A percentile compares a stretch with the other conserved stretches of the same genome.
Evolutionary conservation across 2,113 vertebrate species (phyloP).

Genomic region (Oplegnathus fasciatus): DNA sequence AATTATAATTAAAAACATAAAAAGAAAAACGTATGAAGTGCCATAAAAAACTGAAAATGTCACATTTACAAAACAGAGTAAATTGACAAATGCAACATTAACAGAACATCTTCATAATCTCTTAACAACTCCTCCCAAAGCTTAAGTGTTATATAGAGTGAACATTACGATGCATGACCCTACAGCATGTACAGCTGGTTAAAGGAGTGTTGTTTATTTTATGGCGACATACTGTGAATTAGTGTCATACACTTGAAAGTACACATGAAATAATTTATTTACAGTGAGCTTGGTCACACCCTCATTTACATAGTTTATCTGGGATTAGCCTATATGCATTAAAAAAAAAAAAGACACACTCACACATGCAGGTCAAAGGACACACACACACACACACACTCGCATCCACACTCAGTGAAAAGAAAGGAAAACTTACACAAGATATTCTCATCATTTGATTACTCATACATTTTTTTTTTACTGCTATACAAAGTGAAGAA

Average conservation of each 20-base stretch:
- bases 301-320: conserved; percentile 67
- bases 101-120: background rate
- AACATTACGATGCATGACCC: conserved; percentile 12
- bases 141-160: background rate
- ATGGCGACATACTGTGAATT: conserved; percentile 48
- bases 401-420: conserved; percentile 29
- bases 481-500: conserved; percentile 74
- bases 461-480: conserved; percentile 62
- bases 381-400: conserved; percentile 35
- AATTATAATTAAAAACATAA: conserved; percentile 33
- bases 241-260: conserved; percentile 57
- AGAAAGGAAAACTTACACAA: conserved; percentile 60
- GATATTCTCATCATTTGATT: conserved; percentile 63
- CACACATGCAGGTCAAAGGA: conserved; percentile 39
- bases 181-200: conserved; percentile 4
- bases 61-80: conserved; percentile 7
- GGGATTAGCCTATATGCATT: conserved; percentile 40
- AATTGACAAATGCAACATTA: background rate
- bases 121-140: background rate
- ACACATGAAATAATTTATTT: conserved; percentile 76
- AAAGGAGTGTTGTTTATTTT: conserved; percentile 26
- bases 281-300: conserved; percentile 70
- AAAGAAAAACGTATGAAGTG: background rate
- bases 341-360: conserved; percentile 30
- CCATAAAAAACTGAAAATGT: background rate